A percentile compares a stretch with the other conserved stretches of the same genome.
These are phyloP conservation scores for Caenorhabditis drosophilae DNA, from an alignment of 2,888 invertebrate species.

Conservation along the genomic window DNA sequence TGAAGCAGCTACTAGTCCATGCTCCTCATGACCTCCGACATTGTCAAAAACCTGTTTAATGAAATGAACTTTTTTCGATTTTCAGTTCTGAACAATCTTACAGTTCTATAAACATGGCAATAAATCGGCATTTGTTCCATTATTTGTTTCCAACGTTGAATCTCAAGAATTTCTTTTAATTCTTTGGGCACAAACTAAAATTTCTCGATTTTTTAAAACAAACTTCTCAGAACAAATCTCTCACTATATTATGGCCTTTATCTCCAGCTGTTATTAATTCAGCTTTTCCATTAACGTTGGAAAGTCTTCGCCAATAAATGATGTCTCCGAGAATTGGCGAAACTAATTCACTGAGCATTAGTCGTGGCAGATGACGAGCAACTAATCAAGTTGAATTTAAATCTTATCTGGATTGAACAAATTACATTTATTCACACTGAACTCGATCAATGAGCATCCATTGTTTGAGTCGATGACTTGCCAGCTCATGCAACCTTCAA, in stretches of 20 bases:
- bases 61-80: too few species aligned
- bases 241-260: slow-evolving; percentile 17
- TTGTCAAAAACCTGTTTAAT: slow-evolving; percentile 11
- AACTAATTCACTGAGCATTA: slow-evolving; percentile 44
- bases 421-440: slow-evolving; percentile 45
- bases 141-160: slow-evolving; percentile 9
- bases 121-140: slow-evolving; percentile 43
- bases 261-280: slow-evolving; percentile 31
- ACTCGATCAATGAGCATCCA: slow-evolving; percentile 43
- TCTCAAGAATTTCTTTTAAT: slow-evolving; percentile 19
- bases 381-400: too few species aligned
- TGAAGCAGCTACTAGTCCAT: slow-evolving; percentile 40
- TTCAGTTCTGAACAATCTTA: too few species aligned
- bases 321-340: slow-evolving; percentile 50
- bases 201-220: slow-evolving; percentile 2
- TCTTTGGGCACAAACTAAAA: slow-evolving; percentile 32
- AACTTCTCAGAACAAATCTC: background rate
- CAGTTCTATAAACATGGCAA: slow-evolving; percentile 49
- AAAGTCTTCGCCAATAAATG: slow-evolving; percentile 48
- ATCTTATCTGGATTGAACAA: too few species aligned
- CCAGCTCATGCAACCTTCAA: slow-evolving; percentile 46
- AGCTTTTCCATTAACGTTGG: slow-evolving; percentile 32
- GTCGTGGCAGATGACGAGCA: slow-evolving; percentile 52
- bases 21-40: slow-evolving; percentile 33
- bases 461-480: slow-evolving; percentile 33